phyloP scores from a whole-genome alignment of 2,797 vertebrate genomes.

The Neosilurus mollespiculum region DNA sequence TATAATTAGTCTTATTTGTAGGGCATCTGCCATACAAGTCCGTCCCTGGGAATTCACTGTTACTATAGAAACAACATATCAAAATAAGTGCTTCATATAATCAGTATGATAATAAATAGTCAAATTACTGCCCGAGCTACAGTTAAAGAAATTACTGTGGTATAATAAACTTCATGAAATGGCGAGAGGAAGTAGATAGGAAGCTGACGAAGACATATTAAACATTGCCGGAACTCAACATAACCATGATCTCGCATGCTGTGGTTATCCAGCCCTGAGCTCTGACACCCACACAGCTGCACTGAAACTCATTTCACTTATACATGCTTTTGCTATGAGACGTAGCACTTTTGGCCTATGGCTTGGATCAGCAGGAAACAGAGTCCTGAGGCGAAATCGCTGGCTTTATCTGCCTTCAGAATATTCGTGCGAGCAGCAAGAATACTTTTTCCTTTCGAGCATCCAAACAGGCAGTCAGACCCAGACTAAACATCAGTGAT shows the following conservation, averaged over 20 bases:
- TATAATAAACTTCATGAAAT: background rate
- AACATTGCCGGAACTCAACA: background rate
- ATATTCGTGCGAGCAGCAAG: constrained; percentile 53
- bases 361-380: constrained; percentile 24
- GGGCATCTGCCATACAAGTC: background rate
- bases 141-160: background rate
- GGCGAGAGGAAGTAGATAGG: background rate
- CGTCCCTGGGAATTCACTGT: background rate
- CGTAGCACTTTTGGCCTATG: constrained; percentile 5
- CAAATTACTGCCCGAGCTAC: background rate
- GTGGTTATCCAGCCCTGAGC: constrained; percentile 6
- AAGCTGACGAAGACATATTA: background rate
- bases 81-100: background rate
- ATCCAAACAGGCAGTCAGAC: background rate
- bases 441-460: background rate
- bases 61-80: constrained; percentile 20
- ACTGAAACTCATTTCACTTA: background rate
- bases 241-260: background rate
- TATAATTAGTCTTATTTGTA: background rate
- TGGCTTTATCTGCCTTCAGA: constrained; percentile 45
- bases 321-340: background rate
- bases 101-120: background rate
- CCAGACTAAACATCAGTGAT: constrained; percentile 6
- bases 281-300: background rate
- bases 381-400: constrained; percentile 11